Conservation (phyloP, 2,113 vertebrate species). For the Danionella cerebrum region DNA sequence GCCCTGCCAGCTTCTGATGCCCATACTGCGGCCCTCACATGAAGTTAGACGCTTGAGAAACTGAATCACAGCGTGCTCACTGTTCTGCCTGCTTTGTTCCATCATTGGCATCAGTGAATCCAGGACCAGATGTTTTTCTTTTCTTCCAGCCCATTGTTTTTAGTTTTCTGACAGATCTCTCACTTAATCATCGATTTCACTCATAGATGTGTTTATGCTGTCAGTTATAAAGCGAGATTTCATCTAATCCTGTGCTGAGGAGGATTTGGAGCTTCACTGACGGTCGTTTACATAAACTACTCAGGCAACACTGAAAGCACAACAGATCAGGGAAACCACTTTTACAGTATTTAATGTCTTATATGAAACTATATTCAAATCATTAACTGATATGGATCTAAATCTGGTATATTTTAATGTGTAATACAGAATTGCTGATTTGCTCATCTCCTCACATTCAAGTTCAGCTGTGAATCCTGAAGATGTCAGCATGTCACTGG, state of each 20-base stretch:
- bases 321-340: too few relatives aligned
- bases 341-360: too few relatives aligned
- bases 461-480: too few relatives aligned
- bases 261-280: neutral
- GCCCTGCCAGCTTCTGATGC: neutral
- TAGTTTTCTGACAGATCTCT: too few relatives aligned
- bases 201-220: neutral
- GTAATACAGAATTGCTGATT: too few relatives aligned
- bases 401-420: too few relatives aligned
- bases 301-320: neutral
- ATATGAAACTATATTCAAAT: too few relatives aligned
- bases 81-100: conserved; percentile 21
- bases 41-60: conserved; percentile 29
- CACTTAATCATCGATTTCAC: neutral
- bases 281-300: neutral
- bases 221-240: neutral
- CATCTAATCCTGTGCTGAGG: neutral
- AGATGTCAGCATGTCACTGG: too few relatives aligned
- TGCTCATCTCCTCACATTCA: too few relatives aligned
- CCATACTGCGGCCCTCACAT: conserved; percentile 7
- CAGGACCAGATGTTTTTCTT: conserved; percentile 36
- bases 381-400: too few relatives aligned
- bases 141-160: too few relatives aligned
- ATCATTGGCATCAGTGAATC: conserved; percentile 25
- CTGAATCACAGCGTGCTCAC: conserved; percentile 15